Percentiles rank a stretch among this genome's conserved stretches.
phyloP scores from a whole-genome alignment of 92 coral and sea anemone genomes.

The Nematostella vectensis region DNA sequence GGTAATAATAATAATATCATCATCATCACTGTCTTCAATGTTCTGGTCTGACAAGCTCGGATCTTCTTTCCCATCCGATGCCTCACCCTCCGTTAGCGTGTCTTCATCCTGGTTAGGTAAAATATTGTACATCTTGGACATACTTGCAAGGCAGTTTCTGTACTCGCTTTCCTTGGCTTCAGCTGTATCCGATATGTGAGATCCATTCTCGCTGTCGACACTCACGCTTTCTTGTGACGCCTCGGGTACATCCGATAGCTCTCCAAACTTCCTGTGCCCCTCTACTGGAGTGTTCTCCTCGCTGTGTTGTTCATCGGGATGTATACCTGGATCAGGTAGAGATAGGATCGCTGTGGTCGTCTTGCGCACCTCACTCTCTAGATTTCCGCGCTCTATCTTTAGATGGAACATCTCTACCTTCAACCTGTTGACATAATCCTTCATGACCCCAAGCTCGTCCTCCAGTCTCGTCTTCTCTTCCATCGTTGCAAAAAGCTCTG shows the following conservation, averaged over 20 bases:
- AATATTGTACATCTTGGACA: conserved; percentile 69
- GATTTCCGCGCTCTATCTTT: conserved; percentile 65
- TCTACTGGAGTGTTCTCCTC: conserved; percentile 1
- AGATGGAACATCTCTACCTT: conserved; percentile 71
- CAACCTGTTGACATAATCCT: conserved; percentile 61
- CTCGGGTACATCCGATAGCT: conserved; percentile 75
- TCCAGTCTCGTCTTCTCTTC: conserved; percentile 79
- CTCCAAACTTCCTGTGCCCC: conserved; percentile 30
- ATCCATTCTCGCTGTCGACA: conserved; percentile 73
- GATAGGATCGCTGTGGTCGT: conserved; percentile 27
- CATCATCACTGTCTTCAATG: conserved; percentile 71
- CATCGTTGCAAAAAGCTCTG: conserved; percentile 77
- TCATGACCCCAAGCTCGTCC: conserved; percentile 63
- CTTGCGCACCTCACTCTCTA: conserved; percentile 56
- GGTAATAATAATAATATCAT: conserved; percentile 67
- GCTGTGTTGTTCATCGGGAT: conserved; percentile 11
- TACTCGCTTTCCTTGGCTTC: conserved; percentile 51
- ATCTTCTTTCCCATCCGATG: conserved; percentile 62
- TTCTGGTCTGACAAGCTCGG: conserved; percentile 62
- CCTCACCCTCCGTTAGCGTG: conserved; percentile 57
- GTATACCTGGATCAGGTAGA: conserved; percentile 10
- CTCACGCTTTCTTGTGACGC: conserved; percentile 68
- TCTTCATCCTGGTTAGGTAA: conserved; percentile 63
- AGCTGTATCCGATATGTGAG: conserved; percentile 61
- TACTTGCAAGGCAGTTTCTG: conserved; percentile 64